Evolutionary conservation across 2,113 vertebrate species (phyloP), one percentile per base, ranked within the genome.

Genomic region (Chitala chitala): DNA sequence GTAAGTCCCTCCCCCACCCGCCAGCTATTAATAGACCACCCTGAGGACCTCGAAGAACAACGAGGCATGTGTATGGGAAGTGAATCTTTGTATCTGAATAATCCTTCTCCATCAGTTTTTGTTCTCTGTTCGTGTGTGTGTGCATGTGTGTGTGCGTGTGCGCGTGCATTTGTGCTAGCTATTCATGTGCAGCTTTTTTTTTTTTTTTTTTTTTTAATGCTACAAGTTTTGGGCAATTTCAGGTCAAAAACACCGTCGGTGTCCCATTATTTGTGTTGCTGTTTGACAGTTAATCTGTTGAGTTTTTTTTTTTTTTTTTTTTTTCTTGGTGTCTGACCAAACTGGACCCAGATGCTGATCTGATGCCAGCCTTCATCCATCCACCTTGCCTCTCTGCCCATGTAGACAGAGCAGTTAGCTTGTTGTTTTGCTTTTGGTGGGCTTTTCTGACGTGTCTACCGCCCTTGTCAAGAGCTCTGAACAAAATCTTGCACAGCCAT

Each of bases 21-120:
- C 38, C 64, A 7, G 42, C 64, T 68, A 68, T 68, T 68, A 26
- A 68, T 68, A 68, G 64, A 42, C 40, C 15, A 26, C 42, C 64
- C 64, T 46, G 40, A 68, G 64, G 64, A 46, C 38, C 64, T 42
- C 13, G 6, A 29, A 44, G 64, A 68, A 68, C 64, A 68, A 68
- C 38, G 64, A 68, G 40, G 22, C 22, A n/a, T 65, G 63, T 66
- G 58, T 61, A 12, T 22, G 5, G 5, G 12, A 12, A 55, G 53
- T n/a, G 22, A n/a, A 46, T n/a, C 53, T 51, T 48, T n/a, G n/a
- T n/a, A n/a, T n/a, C n/a, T n/a, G n/a, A n/a, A n/a, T n/a, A n/a
- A n/a, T n/a, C n/a, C n/a, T n/a, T n/a, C n/a, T n/a, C n/a, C n/a
- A n/a, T n/a, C n/a, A n/a, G n/a, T n/a, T n/a, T n/a, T n/a, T n/a